Conservation (phyloP, 2,113 vertebrate genomes). For the Oryzias curvinotus region DNA sequence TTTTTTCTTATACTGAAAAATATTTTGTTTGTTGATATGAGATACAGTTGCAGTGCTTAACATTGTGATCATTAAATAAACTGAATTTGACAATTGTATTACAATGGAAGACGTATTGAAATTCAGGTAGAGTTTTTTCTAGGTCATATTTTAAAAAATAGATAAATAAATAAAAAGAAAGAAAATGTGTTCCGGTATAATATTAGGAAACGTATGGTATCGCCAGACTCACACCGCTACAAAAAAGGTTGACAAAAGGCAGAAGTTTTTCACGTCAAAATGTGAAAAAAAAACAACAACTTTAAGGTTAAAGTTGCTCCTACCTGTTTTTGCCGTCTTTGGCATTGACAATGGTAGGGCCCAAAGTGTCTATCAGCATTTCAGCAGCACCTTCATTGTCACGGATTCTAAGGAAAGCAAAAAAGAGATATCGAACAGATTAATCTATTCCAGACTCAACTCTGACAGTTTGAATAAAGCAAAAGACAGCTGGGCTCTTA, state of each 20-base stretch:
- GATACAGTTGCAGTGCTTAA: no score
- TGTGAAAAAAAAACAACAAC: not conserved
- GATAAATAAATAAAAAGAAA: no score
- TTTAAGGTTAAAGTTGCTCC: not conserved
- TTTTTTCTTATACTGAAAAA: no score
- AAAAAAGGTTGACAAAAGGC: not conserved
- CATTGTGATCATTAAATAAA: no score
- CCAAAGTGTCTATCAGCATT: constrained; percentile 94
- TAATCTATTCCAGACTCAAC: not conserved
- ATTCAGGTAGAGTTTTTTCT: no score
- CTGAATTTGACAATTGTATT: no score
- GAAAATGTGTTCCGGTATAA: no score
- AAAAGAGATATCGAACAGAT: constrained; percentile 10
- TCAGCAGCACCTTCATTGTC: constrained; percentile 97
- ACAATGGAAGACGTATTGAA: no score
- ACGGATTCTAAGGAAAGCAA: constrained; percentile 83
- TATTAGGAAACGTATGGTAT: no score
- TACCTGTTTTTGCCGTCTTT: constrained; percentile 95
- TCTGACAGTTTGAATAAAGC: not conserved
- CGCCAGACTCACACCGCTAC: no score
- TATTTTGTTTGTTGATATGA: no score
- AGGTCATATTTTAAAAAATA: no score
- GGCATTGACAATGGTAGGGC: constrained; percentile 88
- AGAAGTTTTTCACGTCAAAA: not conserved
- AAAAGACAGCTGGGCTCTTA: constrained; percentile 75